phyloP scores from a whole-genome alignment of 2,797 vertebrate species.

The Sebastes ruberrimus region DNA sequence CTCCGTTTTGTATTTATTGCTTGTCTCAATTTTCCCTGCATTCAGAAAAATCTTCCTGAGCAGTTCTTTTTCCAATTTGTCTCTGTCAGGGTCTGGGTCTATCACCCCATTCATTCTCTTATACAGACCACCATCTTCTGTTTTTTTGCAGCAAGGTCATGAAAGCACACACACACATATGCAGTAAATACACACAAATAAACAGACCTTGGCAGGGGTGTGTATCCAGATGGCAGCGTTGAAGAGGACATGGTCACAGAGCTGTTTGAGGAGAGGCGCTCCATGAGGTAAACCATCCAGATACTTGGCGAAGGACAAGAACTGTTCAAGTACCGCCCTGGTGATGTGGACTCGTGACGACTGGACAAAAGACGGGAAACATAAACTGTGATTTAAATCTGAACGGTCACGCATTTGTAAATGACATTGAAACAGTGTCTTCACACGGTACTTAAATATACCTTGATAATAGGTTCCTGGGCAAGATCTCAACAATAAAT shows the following conservation, averaged over 20 bases:
- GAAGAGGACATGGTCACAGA: conserved; percentile 89
- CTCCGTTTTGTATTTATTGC: background rate
- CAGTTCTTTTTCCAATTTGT: background rate
- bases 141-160: conserved; percentile 42
- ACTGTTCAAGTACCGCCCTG: conserved; percentile 95
- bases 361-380: conserved; percentile 68
- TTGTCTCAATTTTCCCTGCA: conserved; percentile 11
- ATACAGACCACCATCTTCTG: background rate
- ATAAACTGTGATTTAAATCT: background rate
- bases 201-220: conserved; percentile 94
- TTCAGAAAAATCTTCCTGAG: background rate
- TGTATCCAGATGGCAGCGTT: conserved; percentile 94
- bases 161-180: background rate
- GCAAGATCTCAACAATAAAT: background rate
- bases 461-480: background rate
- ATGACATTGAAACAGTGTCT: background rate
- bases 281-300: conserved; percentile 97
- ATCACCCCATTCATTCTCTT: background rate
- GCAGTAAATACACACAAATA: conserved; percentile 9
- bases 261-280: conserved; percentile 95
- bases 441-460: background rate
- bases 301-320: conserved; percentile 98
- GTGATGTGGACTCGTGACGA: conserved; percentile 97
- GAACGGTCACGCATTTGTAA: background rate
- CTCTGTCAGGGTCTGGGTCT: background rate